Evolutionary conservation across 2,888 invertebrate genomes (phyloP), one percentile per base, ranked within the genome.

Genomic region (Tethea ocularis): DNA sequence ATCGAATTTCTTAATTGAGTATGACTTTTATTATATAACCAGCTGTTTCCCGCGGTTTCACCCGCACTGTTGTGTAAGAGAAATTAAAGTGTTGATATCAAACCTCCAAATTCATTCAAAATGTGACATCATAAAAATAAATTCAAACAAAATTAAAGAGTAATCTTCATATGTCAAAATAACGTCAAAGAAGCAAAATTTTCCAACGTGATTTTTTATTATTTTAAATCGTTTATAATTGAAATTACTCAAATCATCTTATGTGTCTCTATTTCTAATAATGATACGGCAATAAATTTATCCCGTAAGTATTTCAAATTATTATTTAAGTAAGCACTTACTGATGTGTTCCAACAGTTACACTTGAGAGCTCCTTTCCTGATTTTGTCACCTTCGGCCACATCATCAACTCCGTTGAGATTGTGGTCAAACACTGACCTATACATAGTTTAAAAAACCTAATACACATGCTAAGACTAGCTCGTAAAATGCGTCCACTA

Each of bases 161-260:
- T 24, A 57, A 54, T 57, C 20, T 26, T 36, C 1, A 57, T 22
- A 55, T 24, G 64, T 64, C 64, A 64, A 60, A 52, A 52, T 53
- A 60, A 67, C 63, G 62, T 62, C 68, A 66, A 65, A 52, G 57
- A 22, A 64, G 59, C 73, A 70, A 75, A 75, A 75, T 75, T 75
- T 66, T 76, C 60, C n/a, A 52, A 62, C 56, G 68, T 65, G 64
- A 66, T 56, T 62, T 46, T 10, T 53, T 53, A n/a, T n/a, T 53
- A 17, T 10, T 53, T 8, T 29, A 15, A 17, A 29, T 17, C 5
- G 7, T 29, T 24, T 15, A 5, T 15, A 8, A 24, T 13, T 53
- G 17, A 29, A 26, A 26, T 29, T 53, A 17, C 20, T 4, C 10
- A 10, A 26, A 24, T 26, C 26, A 52, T 52, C 26, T 13, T 26